Evolutionary conservation across 2,888 invertebrate species (phyloP), one percentile per base, ranked within the genome.

Genomic region (Isoperla grammatica): DNA sequence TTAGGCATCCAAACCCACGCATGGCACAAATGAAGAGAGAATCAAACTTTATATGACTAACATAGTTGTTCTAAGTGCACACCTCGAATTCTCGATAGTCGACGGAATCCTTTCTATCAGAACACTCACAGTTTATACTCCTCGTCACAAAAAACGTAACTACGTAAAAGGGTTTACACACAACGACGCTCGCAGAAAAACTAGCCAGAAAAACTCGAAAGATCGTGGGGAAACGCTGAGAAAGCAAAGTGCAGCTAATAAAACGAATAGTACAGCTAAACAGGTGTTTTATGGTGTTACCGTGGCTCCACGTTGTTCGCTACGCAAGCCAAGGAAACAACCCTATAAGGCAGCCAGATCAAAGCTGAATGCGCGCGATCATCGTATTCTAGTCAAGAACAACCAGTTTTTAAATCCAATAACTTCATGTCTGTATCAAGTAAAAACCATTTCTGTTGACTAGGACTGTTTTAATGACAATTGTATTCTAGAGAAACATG

Each of bases 331-430:
- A 17, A 12, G 37, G 37, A 53, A 35, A 39, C 53, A 53, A 53
- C 53, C 53, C 53, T 53, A 53, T 53, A 53, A 39, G 53, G 53
- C 37, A 39, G 53, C 39, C 37, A 15, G 53, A 17, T 53, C 12
- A 23, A 49, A 49, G 15, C 49, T 49, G 22, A 48, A 19, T 48
- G 15, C 22, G 35, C 23, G 15, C 49, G 15, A 23, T 6, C n/a
- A 50, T 4, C 22, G 29, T 29, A 29, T 29, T 29, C 29, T 8
- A 50, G 15, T 35, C 15, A 50, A 15, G 35, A 23, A 35, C 49
- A 53, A 53, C 53, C 53, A 53, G 53, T 53, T 53, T 39, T 35
- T 53, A 37, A 39, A 6, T 35, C 37, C 37, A 53, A 53, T 53
- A 53, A 53, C 53, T 53, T 53, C 20, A 37, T 19, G 39, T 35